Evolutionary conservation across 2,113 vertebrate genomes (phyloP).

Genomic region (Alces alces): DNA sequence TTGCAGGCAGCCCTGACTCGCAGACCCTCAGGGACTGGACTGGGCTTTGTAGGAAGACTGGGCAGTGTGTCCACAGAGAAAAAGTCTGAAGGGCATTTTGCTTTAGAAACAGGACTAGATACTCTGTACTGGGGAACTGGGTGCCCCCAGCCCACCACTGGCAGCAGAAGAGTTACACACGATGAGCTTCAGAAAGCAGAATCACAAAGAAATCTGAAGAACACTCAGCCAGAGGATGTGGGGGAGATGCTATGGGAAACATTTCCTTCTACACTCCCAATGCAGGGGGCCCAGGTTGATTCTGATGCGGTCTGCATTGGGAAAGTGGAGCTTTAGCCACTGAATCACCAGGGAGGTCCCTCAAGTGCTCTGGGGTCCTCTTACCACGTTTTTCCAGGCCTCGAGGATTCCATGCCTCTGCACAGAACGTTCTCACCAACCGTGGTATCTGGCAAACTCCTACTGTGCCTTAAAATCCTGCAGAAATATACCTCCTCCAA

Average conservation of each 20-base stretch:
- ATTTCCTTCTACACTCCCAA: too few species aligned
- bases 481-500: neutral
- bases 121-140: neutral
- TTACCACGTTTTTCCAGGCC: neutral
- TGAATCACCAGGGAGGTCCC: too few species aligned
- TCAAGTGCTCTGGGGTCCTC: neutral
- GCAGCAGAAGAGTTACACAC: neutral
- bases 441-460: neutral
- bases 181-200: neutral
- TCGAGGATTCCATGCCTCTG: neutral
- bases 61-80: neutral
- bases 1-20: neutral
- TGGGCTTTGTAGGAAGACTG: accelerated
- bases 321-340: too few species aligned
- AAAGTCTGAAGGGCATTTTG: neutral
- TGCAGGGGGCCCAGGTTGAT: too few species aligned
- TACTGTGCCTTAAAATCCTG: neutral
- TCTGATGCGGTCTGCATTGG: neutral
- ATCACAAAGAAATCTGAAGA: neutral
- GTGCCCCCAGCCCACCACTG: neutral
- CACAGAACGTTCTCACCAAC: neutral
- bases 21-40: accelerated
- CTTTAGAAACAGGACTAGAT: neutral
- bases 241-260: neutral
- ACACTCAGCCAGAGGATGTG: neutral